phyloP scores from a whole-genome alignment of 2,888 invertebrate genomes.

The Chironomus tentans region DNA sequence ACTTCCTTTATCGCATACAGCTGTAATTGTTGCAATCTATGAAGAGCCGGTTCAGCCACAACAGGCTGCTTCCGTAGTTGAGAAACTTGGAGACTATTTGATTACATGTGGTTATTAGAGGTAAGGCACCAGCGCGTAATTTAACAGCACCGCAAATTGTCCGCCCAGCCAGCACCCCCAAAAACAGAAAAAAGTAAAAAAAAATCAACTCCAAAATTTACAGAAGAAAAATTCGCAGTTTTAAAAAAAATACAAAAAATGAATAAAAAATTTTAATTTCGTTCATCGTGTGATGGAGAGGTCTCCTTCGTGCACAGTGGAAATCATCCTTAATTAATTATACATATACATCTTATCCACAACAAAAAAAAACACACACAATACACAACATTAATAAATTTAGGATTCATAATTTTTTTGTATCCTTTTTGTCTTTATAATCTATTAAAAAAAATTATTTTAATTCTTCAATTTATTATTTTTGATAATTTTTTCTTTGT shows the following conservation, averaged over 20 bases:
- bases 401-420: not conserved
- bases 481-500: no score
- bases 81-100: slow-evolving; percentile 96
- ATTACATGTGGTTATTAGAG: slow-evolving; percentile 93
- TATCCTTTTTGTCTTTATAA: not conserved
- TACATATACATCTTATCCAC: slow-evolving; percentile 1
- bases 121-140: slow-evolving; percentile 36
- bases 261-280: not conserved
- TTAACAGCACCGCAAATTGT: not conserved
- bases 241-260: not conserved
- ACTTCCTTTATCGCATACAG: slow-evolving; percentile 43
- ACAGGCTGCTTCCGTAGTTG: slow-evolving; percentile 92
- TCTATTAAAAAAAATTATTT: not conserved
- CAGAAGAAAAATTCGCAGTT: not conserved
- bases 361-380: not conserved
- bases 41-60: slow-evolving; percentile 95
- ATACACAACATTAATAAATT: not conserved
- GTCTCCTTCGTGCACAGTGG: not conserved
- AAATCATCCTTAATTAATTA: not conserved
- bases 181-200: not conserved
- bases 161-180: not conserved
- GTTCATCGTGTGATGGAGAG: slow-evolving; percentile 14
- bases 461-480: no score
- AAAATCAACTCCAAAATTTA: not conserved
- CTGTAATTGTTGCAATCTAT: slow-evolving; percentile 88